Conservation (phyloP, 1,140 invertebrate genomes). For the Papilio machaon region DNA sequence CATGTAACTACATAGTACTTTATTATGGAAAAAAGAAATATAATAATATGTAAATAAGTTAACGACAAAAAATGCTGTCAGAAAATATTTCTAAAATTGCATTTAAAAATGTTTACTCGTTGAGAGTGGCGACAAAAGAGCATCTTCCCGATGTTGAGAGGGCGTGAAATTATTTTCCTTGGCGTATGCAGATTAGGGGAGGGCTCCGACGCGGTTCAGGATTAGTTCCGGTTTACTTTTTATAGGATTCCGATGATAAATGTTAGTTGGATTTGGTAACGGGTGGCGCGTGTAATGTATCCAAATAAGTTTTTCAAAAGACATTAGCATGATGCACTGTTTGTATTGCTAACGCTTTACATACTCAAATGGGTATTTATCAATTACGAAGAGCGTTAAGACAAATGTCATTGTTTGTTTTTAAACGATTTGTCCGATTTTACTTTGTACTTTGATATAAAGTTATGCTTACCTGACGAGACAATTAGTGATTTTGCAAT, state of each 20-base stretch:
- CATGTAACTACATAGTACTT: neutral
- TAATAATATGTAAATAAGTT: neutral
- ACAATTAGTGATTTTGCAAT: neutral
- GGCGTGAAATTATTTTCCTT: slow-evolving; percentile 81
- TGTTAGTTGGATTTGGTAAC: slow-evolving; percentile 72
- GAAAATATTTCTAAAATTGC: slow-evolving; percentile 5
- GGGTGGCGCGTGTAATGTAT: slow-evolving; percentile 78
- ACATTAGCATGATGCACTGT: slow-evolving; percentile 21
- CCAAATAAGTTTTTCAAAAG: slow-evolving; percentile 70
- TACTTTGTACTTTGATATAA: too few relatives aligned
- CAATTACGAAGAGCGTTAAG: neutral
- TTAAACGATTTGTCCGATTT: neutral
- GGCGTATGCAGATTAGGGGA: slow-evolving; percentile 78
- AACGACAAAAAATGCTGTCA: neutral
- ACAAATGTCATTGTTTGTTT: neutral
- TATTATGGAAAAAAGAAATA: too few relatives aligned
- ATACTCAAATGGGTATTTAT: neutral
- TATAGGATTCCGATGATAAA: slow-evolving; percentile 81
- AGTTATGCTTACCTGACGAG: neutral
- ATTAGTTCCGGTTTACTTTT: slow-evolving; percentile 81
- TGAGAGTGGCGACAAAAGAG: slow-evolving; percentile 55
- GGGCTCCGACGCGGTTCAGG: slow-evolving; percentile 60
- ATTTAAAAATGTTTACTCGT: slow-evolving; percentile 31
- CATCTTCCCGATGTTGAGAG: slow-evolving; percentile 61
- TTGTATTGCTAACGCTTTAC: slow-evolving; percentile 11